phyloP scores from a whole-genome alignment of 2,797 vertebrate species.

The Eulemur rubriventer region DNA sequence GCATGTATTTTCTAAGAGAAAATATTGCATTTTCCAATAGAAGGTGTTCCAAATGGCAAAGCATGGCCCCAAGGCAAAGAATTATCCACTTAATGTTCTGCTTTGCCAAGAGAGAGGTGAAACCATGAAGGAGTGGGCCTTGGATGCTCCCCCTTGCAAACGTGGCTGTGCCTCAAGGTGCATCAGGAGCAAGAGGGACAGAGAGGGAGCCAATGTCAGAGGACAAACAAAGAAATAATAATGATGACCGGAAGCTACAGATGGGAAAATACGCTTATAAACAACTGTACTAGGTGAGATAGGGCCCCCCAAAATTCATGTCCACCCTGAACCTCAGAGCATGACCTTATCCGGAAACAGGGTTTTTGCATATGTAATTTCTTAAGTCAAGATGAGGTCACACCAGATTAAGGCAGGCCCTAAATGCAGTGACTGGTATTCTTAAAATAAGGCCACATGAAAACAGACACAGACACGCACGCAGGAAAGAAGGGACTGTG shows the following conservation, averaged over 20 bases:
- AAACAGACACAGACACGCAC: not conserved
- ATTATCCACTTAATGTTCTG: not conserved
- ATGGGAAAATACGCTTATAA: not conserved
- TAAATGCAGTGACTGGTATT: not conserved
- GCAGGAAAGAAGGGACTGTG: not conserved
- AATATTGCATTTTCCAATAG: constrained; percentile 17
- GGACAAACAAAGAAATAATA: not conserved
- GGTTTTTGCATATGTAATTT: not conserved
- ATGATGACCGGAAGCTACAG: not conserved
- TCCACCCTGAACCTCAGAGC: not conserved
- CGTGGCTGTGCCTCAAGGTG: not conserved
- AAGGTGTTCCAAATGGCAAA: constrained; percentile 41
- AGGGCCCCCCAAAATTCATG: not conserved
- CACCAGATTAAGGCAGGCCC: not conserved
- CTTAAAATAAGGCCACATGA: not conserved
- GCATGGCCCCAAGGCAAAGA: not conserved
- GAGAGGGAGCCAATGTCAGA: not conserved
- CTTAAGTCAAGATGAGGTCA: not conserved
- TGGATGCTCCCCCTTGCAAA: not conserved
- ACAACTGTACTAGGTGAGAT: not conserved
- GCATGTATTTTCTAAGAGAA: constrained; percentile 54
- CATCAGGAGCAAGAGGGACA: not conserved
- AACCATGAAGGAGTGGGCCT: not conserved
- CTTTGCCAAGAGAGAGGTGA: not conserved
- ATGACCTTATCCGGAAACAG: not conserved